Conservation (phyloP, 2,113 vertebrate species). For the Bos javanicus region DNA sequence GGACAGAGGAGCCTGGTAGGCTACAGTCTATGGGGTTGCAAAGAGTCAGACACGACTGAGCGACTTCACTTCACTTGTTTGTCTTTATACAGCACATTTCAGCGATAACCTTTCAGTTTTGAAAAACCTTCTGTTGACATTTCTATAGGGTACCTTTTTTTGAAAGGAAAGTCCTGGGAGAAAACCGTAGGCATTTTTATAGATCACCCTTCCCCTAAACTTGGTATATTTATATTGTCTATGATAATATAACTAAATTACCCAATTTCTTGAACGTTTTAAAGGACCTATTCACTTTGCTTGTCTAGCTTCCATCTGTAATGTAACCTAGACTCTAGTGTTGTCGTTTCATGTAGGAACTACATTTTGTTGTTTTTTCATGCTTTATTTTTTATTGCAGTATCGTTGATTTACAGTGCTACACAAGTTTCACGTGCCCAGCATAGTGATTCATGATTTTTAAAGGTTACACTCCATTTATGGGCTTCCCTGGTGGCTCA, state of each 20-base stretch:
- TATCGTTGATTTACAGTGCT: neutral
- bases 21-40: no score
- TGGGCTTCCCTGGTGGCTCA: neutral
- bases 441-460: neutral
- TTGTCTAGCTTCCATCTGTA: neutral
- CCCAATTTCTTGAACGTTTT: neutral
- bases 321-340: neutral
- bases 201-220: neutral
- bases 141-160: neutral
- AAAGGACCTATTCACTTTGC: neutral
- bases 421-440: no score
- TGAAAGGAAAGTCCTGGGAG: neutral
- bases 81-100: accelerated
- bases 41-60: no score
- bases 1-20: no score
- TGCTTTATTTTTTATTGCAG: neutral
- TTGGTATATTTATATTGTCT: neutral
- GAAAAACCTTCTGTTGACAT: neutral
- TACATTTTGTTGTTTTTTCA: neutral
- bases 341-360: neutral
- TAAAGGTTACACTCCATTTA: neutral
- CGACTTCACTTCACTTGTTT: neutral
- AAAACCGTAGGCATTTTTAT: neutral
- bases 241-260: neutral
- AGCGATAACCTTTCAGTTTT: neutral